Conservation (phyloP, 2,888 invertebrate genomes). For the Microctonus aethiopoides region DNA sequence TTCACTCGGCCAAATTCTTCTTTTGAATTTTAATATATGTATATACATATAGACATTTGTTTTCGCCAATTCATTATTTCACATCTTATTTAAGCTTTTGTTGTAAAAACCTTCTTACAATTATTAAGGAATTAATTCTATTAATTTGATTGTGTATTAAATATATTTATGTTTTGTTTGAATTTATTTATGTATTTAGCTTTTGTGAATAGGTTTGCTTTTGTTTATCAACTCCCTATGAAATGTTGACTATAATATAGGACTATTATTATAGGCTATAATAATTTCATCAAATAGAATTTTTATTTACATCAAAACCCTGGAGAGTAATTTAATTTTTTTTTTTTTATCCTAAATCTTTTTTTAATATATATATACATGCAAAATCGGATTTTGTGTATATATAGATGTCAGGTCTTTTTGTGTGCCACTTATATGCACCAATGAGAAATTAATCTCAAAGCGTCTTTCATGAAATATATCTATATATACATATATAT, state of each 20-base stretch:
- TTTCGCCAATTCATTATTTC: constrained; percentile 6
- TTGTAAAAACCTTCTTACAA: too few relatives aligned
- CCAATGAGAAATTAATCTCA: not conserved
- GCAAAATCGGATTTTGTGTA: too few relatives aligned
- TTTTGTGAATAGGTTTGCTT: not conserved
- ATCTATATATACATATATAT: too few relatives aligned
- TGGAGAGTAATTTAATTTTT: not conserved
- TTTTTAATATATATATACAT: too few relatives aligned
- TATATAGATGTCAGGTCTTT: too few relatives aligned
- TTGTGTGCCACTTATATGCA: not conserved
- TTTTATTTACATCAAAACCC: not conserved
- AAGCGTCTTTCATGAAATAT: not conserved
- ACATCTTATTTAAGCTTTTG: not conserved
- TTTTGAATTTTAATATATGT: not conserved
- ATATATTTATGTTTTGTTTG: too few relatives aligned
- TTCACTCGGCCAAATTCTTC: not conserved
- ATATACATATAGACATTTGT: too few relatives aligned
- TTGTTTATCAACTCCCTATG: not conserved
- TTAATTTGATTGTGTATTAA: not conserved
- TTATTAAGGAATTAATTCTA: too few relatives aligned
- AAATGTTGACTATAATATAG: not conserved
- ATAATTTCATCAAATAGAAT: not conserved
- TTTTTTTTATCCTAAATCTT: too few relatives aligned
- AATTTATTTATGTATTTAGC: too few relatives aligned
- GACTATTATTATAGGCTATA: not conserved